Base-by-base conservation (phyloP, 2,888 invertebrate species). In the Eristalinus aeneus region DNA sequence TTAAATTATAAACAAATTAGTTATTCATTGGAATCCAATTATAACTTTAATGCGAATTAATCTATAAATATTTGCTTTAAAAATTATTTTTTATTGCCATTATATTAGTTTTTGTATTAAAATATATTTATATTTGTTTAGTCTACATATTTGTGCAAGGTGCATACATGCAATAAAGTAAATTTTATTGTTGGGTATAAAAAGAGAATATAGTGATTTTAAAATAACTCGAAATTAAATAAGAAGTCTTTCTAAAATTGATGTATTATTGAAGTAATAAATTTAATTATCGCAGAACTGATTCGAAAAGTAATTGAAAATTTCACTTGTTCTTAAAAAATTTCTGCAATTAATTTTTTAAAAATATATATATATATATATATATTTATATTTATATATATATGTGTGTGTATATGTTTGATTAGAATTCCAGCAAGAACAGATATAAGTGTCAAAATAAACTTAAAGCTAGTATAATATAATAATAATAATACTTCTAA, bases 341-440 rank as follows among this genome's bases (percentile, higher is more conserved):
- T n/a, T n/a, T n/a, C n/a, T n/a, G n/a, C n/a, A n/a, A n/a, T n/a
- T n/a, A n/a, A n/a, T n/a, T n/a, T n/a, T n/a, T n/a, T n/a, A n/a
- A n/a, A n/a, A n/a, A n/a, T 27, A 27, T 27, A 27, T 27, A n/a
- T 27, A 27, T 27, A 27, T 27, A 27, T 27, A 27, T 5, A 27
- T 27, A 27, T 27, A 27, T 27, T 27, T 3, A 27, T 27, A 27
- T 27, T 3, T 5, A 5, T 5, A 27, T 27, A 27, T 27, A 27
- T 27, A 27, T 27, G 5, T 27, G 27, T 5, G 27, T 27, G 1
- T 46, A 16, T 46, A 46, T 1, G 56, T 56, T 63, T 22, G 63
- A 63, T 54, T 39, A 65, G 64, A 74, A 74, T 74, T 74, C 74
- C 74, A 75, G 75, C 67, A 75, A 32, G 32, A 68, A 61, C 56